phyloP scores from a whole-genome alignment of 2,797 vertebrate genomes.

The Steatocranus sp. region DNA sequence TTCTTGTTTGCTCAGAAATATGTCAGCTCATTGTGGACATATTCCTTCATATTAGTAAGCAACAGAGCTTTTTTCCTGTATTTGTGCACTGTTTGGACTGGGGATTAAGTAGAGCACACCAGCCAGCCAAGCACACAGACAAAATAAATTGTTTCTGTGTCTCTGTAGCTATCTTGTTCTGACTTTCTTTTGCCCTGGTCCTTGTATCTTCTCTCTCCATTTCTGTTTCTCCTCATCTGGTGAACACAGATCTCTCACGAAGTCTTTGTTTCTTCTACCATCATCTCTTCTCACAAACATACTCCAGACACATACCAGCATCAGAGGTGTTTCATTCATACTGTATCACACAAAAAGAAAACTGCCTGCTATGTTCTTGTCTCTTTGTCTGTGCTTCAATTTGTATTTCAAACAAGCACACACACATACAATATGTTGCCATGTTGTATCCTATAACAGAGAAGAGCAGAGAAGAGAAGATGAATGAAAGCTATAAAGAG shows the following conservation, averaged over 20 bases:
- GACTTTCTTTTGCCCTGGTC: constrained; percentile 19
- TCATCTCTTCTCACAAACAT: constrained; percentile 26
- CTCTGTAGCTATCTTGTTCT: constrained; percentile 8
- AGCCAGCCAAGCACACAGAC: constrained; percentile 38
- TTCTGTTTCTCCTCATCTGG: constrained; percentile 48
- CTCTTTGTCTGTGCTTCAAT: constrained; percentile 4
- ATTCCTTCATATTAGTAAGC: not conserved
- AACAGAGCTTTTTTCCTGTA: not conserved
- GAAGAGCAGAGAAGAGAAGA: not conserved
- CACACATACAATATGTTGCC: not conserved
- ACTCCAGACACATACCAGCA: not conserved
- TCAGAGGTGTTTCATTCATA: constrained; percentile 31
- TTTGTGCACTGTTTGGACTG: constrained; percentile 23
- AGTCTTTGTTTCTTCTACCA: constrained; percentile 38
- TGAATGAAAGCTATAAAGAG: constrained; percentile 25
- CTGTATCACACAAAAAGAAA: constrained; percentile 13
- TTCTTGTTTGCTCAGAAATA: not conserved
- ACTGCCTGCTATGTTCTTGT: constrained; percentile 3
- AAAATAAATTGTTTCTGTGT: constrained; percentile 48
- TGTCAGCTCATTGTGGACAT: not conserved
- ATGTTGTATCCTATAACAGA: not conserved
- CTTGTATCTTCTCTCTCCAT: constrained; percentile 47
- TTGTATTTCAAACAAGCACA: not conserved
- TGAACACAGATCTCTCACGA: constrained; percentile 36
- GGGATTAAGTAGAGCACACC: constrained; percentile 39